A percentile compares a stretch with the other conserved stretches of the same genome.
Evolutionary conservation across 2,797 vertebrate genomes (phyloP).

Genomic region (Myotis daubentonii): DNA sequence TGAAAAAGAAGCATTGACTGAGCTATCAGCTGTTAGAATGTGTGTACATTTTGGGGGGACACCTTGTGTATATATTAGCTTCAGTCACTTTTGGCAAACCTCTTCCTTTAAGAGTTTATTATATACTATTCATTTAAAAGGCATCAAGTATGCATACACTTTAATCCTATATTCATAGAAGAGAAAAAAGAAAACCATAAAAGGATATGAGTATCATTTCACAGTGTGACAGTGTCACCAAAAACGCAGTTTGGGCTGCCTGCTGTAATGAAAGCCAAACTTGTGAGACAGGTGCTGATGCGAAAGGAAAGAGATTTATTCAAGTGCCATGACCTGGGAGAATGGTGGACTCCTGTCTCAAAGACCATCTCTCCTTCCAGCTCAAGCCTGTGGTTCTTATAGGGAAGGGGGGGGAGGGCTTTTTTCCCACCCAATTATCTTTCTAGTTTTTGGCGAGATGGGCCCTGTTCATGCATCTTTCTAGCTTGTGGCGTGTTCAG

Average conservation of each 20-base stretch:
- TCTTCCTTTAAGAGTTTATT: conserved; percentile 36
- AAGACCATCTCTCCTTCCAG: neutral
- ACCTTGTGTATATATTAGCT: neutral
- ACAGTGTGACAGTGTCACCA: neutral
- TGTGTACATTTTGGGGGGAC: no score
- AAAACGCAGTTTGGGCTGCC: neutral
- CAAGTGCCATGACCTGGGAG: neutral
- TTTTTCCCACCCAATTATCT: neutral
- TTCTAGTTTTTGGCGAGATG: neutral
- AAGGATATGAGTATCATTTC: neutral
- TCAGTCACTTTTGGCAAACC: conserved; percentile 31
- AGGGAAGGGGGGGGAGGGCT: neutral
- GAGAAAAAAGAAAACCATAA: neutral
- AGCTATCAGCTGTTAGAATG: no score
- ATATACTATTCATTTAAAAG: neutral
- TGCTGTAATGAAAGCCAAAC: neutral
- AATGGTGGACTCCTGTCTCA: neutral
- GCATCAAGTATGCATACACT: neutral
- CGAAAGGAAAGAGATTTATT: neutral
- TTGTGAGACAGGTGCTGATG: neutral
- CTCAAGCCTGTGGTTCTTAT: neutral
- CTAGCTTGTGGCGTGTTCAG: neutral
- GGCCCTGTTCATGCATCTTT: neutral
- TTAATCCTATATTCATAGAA: conserved; percentile 6
- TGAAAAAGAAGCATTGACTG: no score